Conservation (phyloP, 2,113 vertebrate genomes). For the Burhinus oedicnemus region DNA sequence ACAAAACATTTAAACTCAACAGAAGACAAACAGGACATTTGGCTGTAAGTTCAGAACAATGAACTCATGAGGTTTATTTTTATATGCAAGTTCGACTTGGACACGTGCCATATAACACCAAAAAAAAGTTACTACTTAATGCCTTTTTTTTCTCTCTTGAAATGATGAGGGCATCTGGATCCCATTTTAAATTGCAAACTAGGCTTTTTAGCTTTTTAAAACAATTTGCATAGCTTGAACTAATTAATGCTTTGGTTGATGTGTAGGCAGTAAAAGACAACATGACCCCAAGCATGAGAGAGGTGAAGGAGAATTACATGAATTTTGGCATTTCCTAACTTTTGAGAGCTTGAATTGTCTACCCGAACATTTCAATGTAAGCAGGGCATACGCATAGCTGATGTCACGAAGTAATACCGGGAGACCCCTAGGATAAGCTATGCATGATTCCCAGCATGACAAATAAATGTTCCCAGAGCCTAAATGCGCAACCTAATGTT, state of each 20-base stretch:
- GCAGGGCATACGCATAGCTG: neutral
- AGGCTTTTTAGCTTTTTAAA: conserved; percentile 54
- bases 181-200: conserved; percentile 50
- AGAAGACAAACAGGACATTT: conserved; percentile 56
- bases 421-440: neutral
- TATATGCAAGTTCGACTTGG: conserved; percentile 54
- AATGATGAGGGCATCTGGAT: conserved; percentile 50
- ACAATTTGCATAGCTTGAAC: conserved; percentile 59
- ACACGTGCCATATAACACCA: conserved; percentile 17
- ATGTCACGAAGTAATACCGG: neutral
- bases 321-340: conserved; percentile 18
- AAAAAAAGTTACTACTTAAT: conserved; percentile 48
- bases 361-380: neutral
- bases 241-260: conserved; percentile 63
- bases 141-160: conserved; percentile 21
- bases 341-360: neutral
- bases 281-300: conserved; percentile 39
- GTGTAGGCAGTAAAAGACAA: conserved; percentile 48
- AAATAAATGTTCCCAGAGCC: neutral
- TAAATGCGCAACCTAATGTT: neutral
- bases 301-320: conserved; percentile 4
- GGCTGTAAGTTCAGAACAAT: conserved; percentile 65
- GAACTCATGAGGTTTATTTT: conserved; percentile 74
- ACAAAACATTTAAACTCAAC: conserved; percentile 62
- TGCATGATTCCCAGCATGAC: neutral